These are phyloP conservation scores for Oreonectes daqikongensis DNA, from an alignment of 2,797 vertebrate species.

Conservation along the genomic window DNA sequence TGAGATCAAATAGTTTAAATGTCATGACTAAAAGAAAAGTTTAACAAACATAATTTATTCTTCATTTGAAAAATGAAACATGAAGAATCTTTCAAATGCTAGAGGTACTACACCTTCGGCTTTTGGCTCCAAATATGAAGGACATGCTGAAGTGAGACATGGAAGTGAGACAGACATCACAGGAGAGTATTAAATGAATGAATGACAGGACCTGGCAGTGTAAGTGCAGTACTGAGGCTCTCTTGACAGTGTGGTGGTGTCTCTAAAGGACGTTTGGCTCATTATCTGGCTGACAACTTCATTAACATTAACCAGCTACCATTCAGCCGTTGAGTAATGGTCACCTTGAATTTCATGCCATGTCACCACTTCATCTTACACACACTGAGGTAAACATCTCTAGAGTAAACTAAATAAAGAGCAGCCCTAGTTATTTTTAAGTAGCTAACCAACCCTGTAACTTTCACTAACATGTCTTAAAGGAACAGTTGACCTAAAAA, in stretches of 20 bases:
- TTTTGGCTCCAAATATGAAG: background rate
- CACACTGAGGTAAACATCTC: background rate
- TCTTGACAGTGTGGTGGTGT: background rate
- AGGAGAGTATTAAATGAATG: background rate
- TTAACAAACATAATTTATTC: too few relatives aligned
- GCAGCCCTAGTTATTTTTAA: too few relatives aligned
- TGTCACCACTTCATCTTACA: background rate
- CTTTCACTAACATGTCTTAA: background rate
- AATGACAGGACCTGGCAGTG: constrained; percentile 2
- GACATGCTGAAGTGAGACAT: constrained; percentile 5
- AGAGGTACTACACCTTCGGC: background rate
- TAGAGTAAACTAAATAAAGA: background rate
- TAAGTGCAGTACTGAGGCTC: background rate
- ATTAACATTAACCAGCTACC: constrained; percentile 25
- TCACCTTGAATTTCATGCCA: background rate
- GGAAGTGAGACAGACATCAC: background rate
- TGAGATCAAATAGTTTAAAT: too few relatives aligned
- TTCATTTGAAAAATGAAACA: too few relatives aligned
- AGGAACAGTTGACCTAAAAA: too few relatives aligned
- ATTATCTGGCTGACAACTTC: constrained; percentile 46
- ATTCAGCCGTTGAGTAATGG: constrained; percentile 17
- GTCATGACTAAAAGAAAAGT: too few relatives aligned
- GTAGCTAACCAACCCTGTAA: background rate
- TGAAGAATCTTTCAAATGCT: too few relatives aligned
- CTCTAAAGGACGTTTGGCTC: constrained; percentile 45